Conservation (phyloP, 2,888 invertebrate genomes). For the Pediacus dermestoides region DNA sequence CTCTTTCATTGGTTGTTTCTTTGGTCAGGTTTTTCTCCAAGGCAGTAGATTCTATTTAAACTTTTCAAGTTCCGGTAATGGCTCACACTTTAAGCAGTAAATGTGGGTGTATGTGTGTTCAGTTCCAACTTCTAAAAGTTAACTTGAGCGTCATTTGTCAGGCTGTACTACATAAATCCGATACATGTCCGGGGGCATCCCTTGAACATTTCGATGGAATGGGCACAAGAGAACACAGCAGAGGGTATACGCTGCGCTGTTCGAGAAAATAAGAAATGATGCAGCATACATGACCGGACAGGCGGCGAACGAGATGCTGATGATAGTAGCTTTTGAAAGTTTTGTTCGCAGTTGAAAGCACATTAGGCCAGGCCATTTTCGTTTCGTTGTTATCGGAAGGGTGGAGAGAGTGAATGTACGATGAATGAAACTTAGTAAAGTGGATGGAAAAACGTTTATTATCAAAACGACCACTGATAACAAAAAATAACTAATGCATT, state of each 20-base stretch:
- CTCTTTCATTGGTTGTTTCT: too few species aligned
- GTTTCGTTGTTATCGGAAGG: conserved; percentile 30
- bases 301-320: conserved; percentile 27
- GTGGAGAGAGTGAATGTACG: conserved; percentile 22
- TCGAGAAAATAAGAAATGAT: conserved; percentile 31
- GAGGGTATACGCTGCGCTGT: background rate
- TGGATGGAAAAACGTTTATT: conserved; percentile 29
- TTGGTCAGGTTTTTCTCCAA: too few species aligned
- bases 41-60: conserved; percentile 7
- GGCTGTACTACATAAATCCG: conserved; percentile 46
- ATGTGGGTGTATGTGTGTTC: conserved; percentile 30
- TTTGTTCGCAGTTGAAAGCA: conserved; percentile 33
- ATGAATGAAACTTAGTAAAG: conserved; percentile 24
- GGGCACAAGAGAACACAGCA: conserved; percentile 1
- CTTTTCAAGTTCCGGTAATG: conserved; percentile 7
- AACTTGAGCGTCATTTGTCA: conserved; percentile 46
- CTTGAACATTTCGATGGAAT: conserved; percentile 17
- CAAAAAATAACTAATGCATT: conserved; percentile 16
- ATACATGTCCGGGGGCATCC: conserved; percentile 39
- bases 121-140: conserved; percentile 33
- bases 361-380: conserved; percentile 31
- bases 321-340: conserved; percentile 32
- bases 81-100: conserved; percentile 35
- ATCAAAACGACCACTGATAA: conserved; percentile 11
- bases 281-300: conserved; percentile 29